Base-by-base conservation (phyloP, 2,888 invertebrate species). In the Ferrisia virgata region DNA sequence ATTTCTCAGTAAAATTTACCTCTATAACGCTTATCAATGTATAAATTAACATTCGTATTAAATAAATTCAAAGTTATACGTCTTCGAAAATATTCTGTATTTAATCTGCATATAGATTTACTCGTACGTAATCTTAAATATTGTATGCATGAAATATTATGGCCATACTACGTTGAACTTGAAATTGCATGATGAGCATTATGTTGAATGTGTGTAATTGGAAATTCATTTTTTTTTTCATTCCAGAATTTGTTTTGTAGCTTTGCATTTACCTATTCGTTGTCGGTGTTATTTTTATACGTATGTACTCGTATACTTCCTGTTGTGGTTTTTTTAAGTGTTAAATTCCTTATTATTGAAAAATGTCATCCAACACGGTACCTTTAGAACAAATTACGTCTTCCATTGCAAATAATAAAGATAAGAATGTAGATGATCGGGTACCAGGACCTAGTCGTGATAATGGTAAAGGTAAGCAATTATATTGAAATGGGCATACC, bases 381-480 rank as follows among this genome's bases (percentile, higher is more conserved):
- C 72, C 83, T 31, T 47, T 83, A 83, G 83, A 83, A 76, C 83
- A 72, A 40, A 72, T 83, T 82, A 39, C 82, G 76, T 72, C 83
- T 83, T 83, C 83, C 72, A 72, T 47, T 72, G 40, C 72, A 36
- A 72, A 33, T 76, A 76, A 40, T 83, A 83, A 76, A 76, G 72
- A 83, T 83, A 83, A 72, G 43, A 47, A 83, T 72, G 43, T 83
- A 83, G 39, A 83, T 83, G 83, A 69, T 40, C 43, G 76, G 40
- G 69, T 76, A 43, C 83, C 40, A 72, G 83, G 83, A 83, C 72
- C 25, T 69, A 83, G 47, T 72, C 83, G 40, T 40, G 83, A 83
- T 76, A 76, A 33, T 83, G 83, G 83, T 83, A 83, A 83, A 83
- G 83, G 83, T 83, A 83, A 83, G 83, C 83, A 83, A 47, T 47